phyloP scores from a whole-genome alignment of 2,888 invertebrate species.

The Ashinkailepas kermadecensis region DNA sequence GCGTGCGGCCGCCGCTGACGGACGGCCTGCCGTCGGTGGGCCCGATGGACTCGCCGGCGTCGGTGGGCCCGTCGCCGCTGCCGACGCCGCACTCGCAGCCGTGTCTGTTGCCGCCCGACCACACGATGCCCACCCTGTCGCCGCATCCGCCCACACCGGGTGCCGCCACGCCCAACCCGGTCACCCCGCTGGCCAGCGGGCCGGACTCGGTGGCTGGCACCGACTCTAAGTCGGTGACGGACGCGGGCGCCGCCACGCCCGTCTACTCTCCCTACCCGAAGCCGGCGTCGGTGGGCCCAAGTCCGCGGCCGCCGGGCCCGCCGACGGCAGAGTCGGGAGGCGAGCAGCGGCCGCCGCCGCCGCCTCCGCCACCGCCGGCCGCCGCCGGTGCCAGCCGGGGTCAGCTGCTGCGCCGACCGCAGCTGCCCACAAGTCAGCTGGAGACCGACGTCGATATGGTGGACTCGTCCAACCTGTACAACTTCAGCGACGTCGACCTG shows the following conservation, averaged over 20 bases:
- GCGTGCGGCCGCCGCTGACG: slow-evolving; percentile 45
- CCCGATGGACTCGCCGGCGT: slow-evolving; percentile 56
- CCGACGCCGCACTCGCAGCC: slow-evolving; percentile 60
- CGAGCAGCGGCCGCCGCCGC: slow-evolving; percentile 22
- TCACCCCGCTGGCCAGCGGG: slow-evolving; percentile 28
- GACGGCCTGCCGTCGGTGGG: slow-evolving; percentile 48
- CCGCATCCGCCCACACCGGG: slow-evolving; percentile 55
- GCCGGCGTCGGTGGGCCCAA: not conserved
- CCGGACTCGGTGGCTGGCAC: slow-evolving; percentile 9
- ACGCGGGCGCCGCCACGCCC: slow-evolving; percentile 35
- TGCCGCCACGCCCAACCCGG: slow-evolving; percentile 33
- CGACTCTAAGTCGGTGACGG: slow-evolving; percentile 33
- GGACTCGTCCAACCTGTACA: slow-evolving; percentile 60
- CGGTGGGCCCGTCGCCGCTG: slow-evolving; percentile 60
- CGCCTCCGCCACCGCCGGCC: slow-evolving; percentile 17
- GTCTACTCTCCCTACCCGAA: slow-evolving; percentile 36
- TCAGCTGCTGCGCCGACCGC: slow-evolving; percentile 30
- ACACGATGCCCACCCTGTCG: slow-evolving; percentile 62
- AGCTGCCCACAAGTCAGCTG: slow-evolving; percentile 32
- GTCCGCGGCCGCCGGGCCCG: not conserved
- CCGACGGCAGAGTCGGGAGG: not conserved
- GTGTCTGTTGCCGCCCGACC: slow-evolving; percentile 43
- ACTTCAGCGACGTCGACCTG: slow-evolving; percentile 73
- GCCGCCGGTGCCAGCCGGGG: slow-evolving; percentile 27
- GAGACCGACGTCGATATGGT: slow-evolving; percentile 46